Percentiles rank a stretch among this genome's conserved stretches.
These are phyloP conservation scores for Helicorthomorpha holstii DNA, from an alignment of 1,140 invertebrate genomes.

Conservation along the genomic window DNA sequence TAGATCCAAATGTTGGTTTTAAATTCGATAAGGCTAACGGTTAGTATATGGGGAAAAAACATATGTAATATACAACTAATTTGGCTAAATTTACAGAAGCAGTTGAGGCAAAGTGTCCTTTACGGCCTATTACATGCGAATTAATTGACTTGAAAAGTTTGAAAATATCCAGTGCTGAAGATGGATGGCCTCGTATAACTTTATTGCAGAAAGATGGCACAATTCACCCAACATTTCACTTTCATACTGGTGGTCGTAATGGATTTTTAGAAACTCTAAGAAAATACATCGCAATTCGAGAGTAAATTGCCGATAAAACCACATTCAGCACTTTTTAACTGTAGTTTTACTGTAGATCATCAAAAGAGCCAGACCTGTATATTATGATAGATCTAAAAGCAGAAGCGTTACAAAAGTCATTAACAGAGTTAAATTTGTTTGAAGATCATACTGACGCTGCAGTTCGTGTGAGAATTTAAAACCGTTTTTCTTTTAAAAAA, in stretches of 20 bases:
- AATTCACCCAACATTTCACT: conserved; percentile 59
- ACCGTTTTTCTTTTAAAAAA: no score
- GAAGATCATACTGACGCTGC: conserved; percentile 33
- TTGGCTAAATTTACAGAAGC: no score
- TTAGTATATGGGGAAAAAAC: no score
- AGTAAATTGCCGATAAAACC: conserved; percentile 17
- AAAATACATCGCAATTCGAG: conserved; percentile 27
- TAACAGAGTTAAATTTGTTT: conserved; percentile 66
- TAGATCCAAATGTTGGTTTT: conserved; percentile 20
- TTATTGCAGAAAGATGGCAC: conserved; percentile 43
- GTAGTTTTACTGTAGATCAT: conserved; percentile 33
- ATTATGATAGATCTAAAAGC: conserved; percentile 44
- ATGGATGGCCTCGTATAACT: conserved; percentile 26
- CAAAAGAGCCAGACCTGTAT: conserved; percentile 48
- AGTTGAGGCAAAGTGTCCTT: conserved; percentile 10
- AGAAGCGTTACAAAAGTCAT: conserved; percentile 57
- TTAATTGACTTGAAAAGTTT: conserved; percentile 30
- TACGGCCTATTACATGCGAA: conserved; percentile 24
- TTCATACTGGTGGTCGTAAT: conserved; percentile 67
- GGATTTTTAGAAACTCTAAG: conserved; percentile 43
- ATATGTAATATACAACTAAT: no score
- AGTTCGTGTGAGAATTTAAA: conserved; percentile 5
- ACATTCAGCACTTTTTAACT: conserved; percentile 6
- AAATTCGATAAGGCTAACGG: conserved; percentile 16
- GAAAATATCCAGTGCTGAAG: conserved; percentile 21